Evolutionary conservation across 2,888 invertebrate species (phyloP).

Genomic region (Rhingia rostrata): DNA sequence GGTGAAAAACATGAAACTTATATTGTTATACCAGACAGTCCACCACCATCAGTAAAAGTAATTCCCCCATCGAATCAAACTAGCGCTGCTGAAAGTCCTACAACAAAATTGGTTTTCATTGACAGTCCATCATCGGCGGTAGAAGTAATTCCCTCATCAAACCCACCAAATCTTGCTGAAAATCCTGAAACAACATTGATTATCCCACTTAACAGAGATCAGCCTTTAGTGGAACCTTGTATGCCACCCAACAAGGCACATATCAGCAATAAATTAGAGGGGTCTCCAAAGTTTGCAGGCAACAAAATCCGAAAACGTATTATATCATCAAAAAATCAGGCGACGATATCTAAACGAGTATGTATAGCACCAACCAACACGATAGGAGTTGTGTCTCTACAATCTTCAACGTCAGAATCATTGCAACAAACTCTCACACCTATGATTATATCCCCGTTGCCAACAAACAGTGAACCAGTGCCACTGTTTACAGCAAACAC

Average conservation of each 20-base stretch:
- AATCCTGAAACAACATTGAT: not conserved
- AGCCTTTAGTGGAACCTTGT: not conserved
- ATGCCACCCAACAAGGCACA: too few relatives aligned
- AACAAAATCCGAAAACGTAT: too few relatives aligned
- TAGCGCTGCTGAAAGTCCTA: too few relatives aligned
- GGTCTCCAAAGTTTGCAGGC: not conserved
- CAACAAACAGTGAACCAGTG: not conserved
- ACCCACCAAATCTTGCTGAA: too few relatives aligned
- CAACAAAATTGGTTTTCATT: too few relatives aligned
- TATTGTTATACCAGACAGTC: too few relatives aligned
- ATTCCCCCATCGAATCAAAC: too few relatives aligned
- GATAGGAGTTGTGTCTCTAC: not conserved
- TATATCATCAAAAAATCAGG: not conserved
- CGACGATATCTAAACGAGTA: not conserved
- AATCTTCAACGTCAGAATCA: not conserved
- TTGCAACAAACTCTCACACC: not conserved
- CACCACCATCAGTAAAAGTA: too few relatives aligned
- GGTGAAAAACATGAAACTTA: not conserved
- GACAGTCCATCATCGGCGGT: too few relatives aligned
- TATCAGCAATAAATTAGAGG: too few relatives aligned
- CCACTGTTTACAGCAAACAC: not conserved
- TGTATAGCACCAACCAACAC: not conserved
- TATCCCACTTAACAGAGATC: not conserved
- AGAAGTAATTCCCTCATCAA: too few relatives aligned
- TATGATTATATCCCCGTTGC: not conserved